A percentile compares a stretch with the other conserved stretches of the same genome.
phyloP scores from a whole-genome alignment of 2,113 vertebrate genomes.

The Excalfactoria chinensis region DNA sequence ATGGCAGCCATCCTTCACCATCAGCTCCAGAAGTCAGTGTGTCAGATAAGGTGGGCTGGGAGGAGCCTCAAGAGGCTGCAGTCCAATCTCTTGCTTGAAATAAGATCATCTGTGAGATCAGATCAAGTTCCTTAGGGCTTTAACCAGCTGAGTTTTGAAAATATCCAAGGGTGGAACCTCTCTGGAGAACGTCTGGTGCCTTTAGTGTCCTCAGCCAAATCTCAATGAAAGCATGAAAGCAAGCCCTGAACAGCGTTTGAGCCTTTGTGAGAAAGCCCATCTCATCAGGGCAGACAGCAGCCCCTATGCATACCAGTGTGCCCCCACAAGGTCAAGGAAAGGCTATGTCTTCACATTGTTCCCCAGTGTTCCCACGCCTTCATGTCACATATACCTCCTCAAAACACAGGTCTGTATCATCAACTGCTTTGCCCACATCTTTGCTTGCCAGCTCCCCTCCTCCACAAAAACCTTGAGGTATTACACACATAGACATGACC shows the following conservation, averaged over 20 bases:
- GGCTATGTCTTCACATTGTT: background rate
- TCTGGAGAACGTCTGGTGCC: background rate
- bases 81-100: background rate
- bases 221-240: background rate
- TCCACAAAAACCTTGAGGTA: background rate
- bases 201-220: background rate
- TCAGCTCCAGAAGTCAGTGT: fast-evolving
- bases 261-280: background rate
- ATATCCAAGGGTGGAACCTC: background rate
- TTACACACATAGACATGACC: background rate
- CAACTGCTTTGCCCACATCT: background rate
- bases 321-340: background rate
- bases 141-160: background rate
- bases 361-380: background rate
- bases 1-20: background rate
- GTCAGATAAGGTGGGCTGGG: background rate
- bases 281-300: background rate
- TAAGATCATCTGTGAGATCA: background rate
- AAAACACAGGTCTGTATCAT: background rate
- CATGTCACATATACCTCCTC: background rate
- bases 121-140: background rate
- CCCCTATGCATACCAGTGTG: background rate
- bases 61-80: background rate
- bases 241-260: background rate
- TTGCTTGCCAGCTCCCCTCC: background rate